These are phyloP conservation scores for Hololepta plana DNA, from an alignment of 2,888 invertebrate species.

Conservation along the genomic window DNA sequence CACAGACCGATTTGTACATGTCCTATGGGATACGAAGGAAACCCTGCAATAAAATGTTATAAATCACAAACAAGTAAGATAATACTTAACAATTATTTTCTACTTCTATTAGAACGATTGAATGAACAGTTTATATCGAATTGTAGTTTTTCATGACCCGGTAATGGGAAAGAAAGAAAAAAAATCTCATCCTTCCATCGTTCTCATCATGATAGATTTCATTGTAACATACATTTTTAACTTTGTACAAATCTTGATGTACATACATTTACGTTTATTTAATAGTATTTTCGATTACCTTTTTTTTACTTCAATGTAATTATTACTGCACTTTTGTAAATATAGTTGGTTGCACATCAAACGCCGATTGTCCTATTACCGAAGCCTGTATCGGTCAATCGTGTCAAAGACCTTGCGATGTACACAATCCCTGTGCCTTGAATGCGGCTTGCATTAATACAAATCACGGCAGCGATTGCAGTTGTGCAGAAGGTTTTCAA, in stretches of 20 bases:
- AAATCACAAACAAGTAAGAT: constrained; percentile 61
- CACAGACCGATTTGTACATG: constrained; percentile 71
- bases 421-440: constrained; percentile 66
- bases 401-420: constrained; percentile 75
- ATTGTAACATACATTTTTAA: too few species aligned
- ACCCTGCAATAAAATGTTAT: constrained; percentile 65
- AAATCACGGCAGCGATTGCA: constrained; percentile 73
- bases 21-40: constrained; percentile 63
- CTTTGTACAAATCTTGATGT: too few species aligned
- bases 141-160: too few species aligned
- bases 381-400: constrained; percentile 73
- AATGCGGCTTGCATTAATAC: constrained; percentile 77
- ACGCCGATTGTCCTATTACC: constrained; percentile 69
- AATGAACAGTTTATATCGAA: too few species aligned
- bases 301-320: too few species aligned
- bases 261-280: too few species aligned
- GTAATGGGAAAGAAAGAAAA: too few species aligned
- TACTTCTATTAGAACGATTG: too few species aligned
- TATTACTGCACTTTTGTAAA: too few species aligned
- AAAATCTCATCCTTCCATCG: too few species aligned
- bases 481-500: constrained; percentile 69
- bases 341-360: constrained; percentile 68
- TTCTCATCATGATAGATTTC: too few species aligned
- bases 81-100: constrained; percentile 11
- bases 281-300: too few species aligned